A percentile compares a stretch with the other conserved stretches of the same genome.
phyloP scores from a whole-genome alignment of 1,140 invertebrate genomes.

The Lepidurus couesii region DNA sequence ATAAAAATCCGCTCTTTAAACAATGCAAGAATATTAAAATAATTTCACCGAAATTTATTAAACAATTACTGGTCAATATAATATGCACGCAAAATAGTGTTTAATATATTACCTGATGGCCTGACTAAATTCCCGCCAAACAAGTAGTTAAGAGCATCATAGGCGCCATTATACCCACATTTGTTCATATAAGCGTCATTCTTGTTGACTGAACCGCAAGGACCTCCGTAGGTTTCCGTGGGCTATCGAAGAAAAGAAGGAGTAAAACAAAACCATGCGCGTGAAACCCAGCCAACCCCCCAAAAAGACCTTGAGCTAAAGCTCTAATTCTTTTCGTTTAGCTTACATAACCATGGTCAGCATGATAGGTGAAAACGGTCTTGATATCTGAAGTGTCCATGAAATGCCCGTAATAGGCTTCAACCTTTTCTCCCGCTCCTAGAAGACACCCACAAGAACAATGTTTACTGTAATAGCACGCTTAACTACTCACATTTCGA shows the following conservation, averaged over 20 bases:
- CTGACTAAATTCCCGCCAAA: conserved; percentile 41
- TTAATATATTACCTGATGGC: conserved; percentile 33
- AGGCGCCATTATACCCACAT: conserved; percentile 46
- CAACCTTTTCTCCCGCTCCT: conserved; percentile 42
- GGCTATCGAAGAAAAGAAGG: conserved; percentile 39
- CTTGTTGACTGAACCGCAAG: conserved; percentile 39
- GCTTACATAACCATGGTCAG: conserved; percentile 43
- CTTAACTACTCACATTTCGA: no score
- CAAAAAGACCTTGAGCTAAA: background rate
- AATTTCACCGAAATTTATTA: no score
- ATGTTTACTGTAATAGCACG: background rate
- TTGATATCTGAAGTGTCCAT: conserved; percentile 39
- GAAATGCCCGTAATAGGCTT: conserved; percentile 42
- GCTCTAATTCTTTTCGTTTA: background rate
- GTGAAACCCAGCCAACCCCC: background rate
- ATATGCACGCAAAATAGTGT: no score
- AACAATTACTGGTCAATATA: no score
- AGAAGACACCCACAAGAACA: background rate
- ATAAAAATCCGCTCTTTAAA: no score
- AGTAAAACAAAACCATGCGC: background rate
- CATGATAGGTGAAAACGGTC: conserved; percentile 40
- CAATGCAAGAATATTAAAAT: no score
- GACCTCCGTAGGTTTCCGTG: conserved; percentile 44
- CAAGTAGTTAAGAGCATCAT: conserved; percentile 44
- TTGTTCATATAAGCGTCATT: conserved; percentile 43